These are phyloP conservation scores for Semnornis frantzii DNA, from an alignment of 2,113 vertebrate genomes.

Conservation along the genomic window DNA sequence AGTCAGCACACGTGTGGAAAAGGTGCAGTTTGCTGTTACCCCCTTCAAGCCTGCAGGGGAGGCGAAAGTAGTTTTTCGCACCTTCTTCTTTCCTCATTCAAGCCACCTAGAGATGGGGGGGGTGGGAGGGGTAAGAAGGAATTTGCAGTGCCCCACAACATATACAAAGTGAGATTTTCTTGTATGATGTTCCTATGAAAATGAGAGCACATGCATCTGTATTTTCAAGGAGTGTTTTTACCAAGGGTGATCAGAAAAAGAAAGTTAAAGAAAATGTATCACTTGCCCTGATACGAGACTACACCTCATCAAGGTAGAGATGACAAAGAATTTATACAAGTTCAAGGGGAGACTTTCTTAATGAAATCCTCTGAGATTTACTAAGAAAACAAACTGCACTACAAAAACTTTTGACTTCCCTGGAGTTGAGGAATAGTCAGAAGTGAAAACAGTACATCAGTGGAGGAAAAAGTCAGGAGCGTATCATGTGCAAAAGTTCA, in stretches of 20 bases:
- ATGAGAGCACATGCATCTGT: background rate
- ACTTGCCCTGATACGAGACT: background rate
- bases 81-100: too few relatives aligned
- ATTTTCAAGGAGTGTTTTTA: background rate
- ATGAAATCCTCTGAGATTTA: background rate
- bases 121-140: too few relatives aligned
- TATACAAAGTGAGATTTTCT: background rate
- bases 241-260: background rate
- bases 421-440: background rate
- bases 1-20: too few relatives aligned
- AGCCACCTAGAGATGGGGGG: too few relatives aligned
- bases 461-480: background rate
- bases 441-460: background rate
- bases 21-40: too few relatives aligned
- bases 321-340: background rate
- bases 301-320: background rate
- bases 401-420: background rate
- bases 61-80: too few relatives aligned
- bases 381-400: background rate
- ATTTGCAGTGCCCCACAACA: too few relatives aligned
- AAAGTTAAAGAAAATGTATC: too few relatives aligned
- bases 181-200: background rate
- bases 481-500: background rate
- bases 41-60: too few relatives aligned
- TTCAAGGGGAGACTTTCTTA: background rate